Base-by-base conservation (phyloP, 2,797 vertebrate species). In the Megaceryle alcyon region DNA sequence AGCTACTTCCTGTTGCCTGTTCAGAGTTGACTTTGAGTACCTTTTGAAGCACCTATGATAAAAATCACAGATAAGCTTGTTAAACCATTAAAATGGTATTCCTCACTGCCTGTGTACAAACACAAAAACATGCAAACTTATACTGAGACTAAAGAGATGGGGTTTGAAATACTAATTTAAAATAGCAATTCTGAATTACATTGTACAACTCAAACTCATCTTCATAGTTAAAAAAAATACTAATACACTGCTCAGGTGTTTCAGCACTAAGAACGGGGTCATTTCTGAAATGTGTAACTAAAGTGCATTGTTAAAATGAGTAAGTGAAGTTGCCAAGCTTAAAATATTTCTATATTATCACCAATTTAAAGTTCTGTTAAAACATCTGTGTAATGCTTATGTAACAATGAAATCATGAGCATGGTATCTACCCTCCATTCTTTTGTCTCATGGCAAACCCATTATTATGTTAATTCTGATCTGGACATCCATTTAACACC, bases 1-100 rank as follows among this genome's bases (percentile, higher is more conserved):
- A 93, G 98, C 98, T 91, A 99, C 96, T 96, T 99, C 99, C 96
- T 99, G 99, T 94, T 99, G 99, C 66, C 99, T 97, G 97, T 99
- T 99, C 91, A 99, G 97, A 48, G 99, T 98, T 7, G 99, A 99
- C 88, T 98, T 98, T 21, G 99, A 99, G 93, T 99, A 99, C 90
- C 99, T 98, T 98, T 99, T 99, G 96, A 99, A 99, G 98, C 99
- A 99, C 88, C 99, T 99, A 57, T 3, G 39, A 77, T 79, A 93
- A 66, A 94, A 94, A 76, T 19, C 18, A 92, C 46, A 96, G 6
- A 66, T 28, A 76, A 71, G 7, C 23, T 21, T 43, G 18, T 70
- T 85, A 94, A 94, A 46, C 7, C 17, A 65, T 26, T 7, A 57
- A 39, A 37, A 88, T 17, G 1, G 44, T 75, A 82, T 64, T 84